Base-by-base conservation (phyloP, 92 coral and sea anemone species). In the Zoanthus sansibaricus region DNA sequence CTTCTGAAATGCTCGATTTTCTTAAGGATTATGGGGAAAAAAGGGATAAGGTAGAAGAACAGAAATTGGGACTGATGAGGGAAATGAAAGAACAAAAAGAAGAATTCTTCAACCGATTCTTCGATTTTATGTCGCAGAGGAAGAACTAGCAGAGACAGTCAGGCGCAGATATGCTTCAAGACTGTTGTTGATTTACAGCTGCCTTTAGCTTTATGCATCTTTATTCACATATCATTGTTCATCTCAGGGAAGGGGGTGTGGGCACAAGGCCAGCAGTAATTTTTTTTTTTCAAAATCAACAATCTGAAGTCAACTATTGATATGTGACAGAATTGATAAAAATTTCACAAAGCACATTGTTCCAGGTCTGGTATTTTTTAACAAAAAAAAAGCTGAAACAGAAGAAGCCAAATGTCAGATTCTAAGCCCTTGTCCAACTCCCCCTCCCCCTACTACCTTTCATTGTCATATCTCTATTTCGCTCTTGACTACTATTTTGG, bases 271-370 rank as follows among this genome's bases (percentile, higher is more conserved):
- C 52, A 72, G 77, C 77, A 72, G 75, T 71, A 71, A 71, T 71
- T 72, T 44, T 59, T 59, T 69, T 69, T 72, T 72, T 14, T 72
- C 77, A 72, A 72, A 72, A 72, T 72, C 77, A 8, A 45, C 52
- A 72, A 72, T 72, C 77, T 72, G 77, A 72, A 72, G 77, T 72
- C 77, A 72, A 72, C 77, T 72, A 72, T 72, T 72, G 77, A 72
- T 17, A 72, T 72, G 77, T 72, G 77, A 20, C 77, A 72, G 77
- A 72, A 72, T 72, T 72, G 77, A 72, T 72, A 72, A 72, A 72
- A 17, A 72, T 72, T 44, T 72, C 77, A 72, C 77, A 72, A 72
- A 72, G 76, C 76, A 72, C 76, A 72, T 72, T 72, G 76, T 72
- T 0, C 76, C 76, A 72, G 76, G 76, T 72, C 76, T 14, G 76